Base-by-base conservation (phyloP, 1,140 invertebrate genomes). In the Steinernema feltiae region DNA sequence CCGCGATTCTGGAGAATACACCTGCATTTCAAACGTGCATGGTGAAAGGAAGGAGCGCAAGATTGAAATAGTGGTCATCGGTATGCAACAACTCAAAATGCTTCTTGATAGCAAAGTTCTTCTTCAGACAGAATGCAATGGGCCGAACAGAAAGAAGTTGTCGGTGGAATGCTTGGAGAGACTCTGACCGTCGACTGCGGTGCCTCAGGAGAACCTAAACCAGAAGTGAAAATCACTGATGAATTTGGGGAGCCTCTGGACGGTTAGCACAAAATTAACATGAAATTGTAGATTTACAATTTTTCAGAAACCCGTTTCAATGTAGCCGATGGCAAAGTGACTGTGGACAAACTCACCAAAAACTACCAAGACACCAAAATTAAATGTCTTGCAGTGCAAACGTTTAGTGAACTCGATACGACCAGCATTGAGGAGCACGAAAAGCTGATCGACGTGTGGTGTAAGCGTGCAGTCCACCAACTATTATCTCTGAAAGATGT, bases 111-210 rank as follows among this genome's bases (percentile, higher is more conserved):
- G 7, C 24, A n/a, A 27, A 63, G 15, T 63, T 27, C 48, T 29
- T 46, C 70, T 70, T 30, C 73, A 79, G 78, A 80, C 32, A 30
- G 41, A 0, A 75, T 77, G 24, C 73, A 79, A 48, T 79, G 78
- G 78, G 53, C 32, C 1, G 72, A 78, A n/a, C 46, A 53, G 24
- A 32, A 63, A 1, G 71, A 70, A 27, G 48, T 70, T 0, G 77
- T 71, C 18, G 78, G 78, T 27, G 78, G 71, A 27, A 69, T 79
- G 53, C 73, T 75, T 18, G 76, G 78, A 35, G 78, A 78, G 69
- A 72, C 76, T 0, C 35, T 79, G 72, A 77, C 71, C 1, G 48
- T 79, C 32, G 78, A 79, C 70, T 79, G 78, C 35, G 71, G 77
- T 17, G 78, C 70, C 15, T 3, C 21, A 30, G 73, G 48, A 7